Base-by-base conservation (phyloP, 2,113 vertebrate genomes). In the human region DNA sequence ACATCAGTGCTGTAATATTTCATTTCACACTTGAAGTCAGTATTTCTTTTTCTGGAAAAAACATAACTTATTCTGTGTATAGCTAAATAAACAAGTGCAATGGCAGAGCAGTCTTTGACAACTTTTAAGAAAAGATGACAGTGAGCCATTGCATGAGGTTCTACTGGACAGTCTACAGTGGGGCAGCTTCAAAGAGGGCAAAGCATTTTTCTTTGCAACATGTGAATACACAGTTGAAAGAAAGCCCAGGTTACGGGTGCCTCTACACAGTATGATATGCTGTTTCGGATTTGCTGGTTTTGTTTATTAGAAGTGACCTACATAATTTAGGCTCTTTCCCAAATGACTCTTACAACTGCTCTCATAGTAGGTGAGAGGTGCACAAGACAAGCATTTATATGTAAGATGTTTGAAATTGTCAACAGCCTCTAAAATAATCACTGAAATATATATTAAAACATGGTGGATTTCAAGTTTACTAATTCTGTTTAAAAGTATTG, bases 221-320 rank as follows among this genome's bases (percentile, higher is more conserved):
- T 17, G 17, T 90, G 92, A 95, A 97, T 50, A 87, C 11, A 43
- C 1, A 68, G 12, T 72, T 87, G 80, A 95, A 87, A 94, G 64
- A n/a, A 83, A 86, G 70, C 64, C 84, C n/a, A 81, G 86, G 76
- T 68, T 73, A 87, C 27, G 57, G 76, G 23, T 27, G 23, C 35
- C 57, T 84, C 89, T 4, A 17, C 2, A 73, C 8, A 5, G 22
- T 18, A 40, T 40, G 25, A 86, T 8, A 45, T 1, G 13, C 38
- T 82, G 23, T 30, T 27, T 17, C 8, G 86, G 52, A 70, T 84
- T 17, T 64, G 84, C 61, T 97, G 79, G 59, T 81, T 83, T 92
- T 94, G 78, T 94, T 95, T 45, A 92, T 64, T 52, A 95, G 85
- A 92, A 81, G 27, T 96, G 92, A 91, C 80, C 48, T 92, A 83